Evolutionary conservation across 2,113 vertebrate genomes (phyloP), one percentile per base, ranked within the genome.

Genomic region (Lota lota): DNA sequence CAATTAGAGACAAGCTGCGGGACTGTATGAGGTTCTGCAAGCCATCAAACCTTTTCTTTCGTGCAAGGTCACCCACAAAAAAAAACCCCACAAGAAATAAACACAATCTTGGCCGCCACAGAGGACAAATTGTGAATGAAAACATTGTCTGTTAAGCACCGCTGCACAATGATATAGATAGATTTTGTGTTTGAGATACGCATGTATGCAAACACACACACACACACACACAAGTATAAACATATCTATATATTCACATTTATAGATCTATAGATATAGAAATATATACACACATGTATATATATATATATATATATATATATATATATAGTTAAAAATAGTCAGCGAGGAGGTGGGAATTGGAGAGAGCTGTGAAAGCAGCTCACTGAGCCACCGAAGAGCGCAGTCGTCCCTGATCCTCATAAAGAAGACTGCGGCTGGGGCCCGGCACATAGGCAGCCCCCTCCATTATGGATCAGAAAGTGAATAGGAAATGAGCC

Each of bases 401-500:
- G 28, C 28, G 7, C 28, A 33, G 28, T 33, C 28, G 28, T 33
- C 28, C 28, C 28, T 33, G 28, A 33, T 33, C 28, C 28, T 33
- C 28, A 33, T 33, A 33, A 33, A 33, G 28, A 78, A 69, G 77
- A 74, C 54, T 22, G 50, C 7, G 64, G 68, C 78, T 68, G 72
- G 50, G 16, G 66, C 76, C 68, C 62, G 40, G 74, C 83, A 60
- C 72, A 68, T 67, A 80, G 84, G 69, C 76, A 74, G 63, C 61
- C 74, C 66, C 51, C 69, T 85, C 79, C 75, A 88, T 86, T 82
- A 89, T 82, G 82, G 78, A 85, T 84, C 70, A 59, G 68, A 81
- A 82, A 66, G 70, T 72, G 79, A 88, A 90, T 81, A 68, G 78
- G 63, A 86, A 88, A 89, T 75, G 72, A 90, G 85, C 69, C 68